phyloP scores from a whole-genome alignment of 1,140 invertebrate species.

The Daktulosphaira vitifoliae region DNA sequence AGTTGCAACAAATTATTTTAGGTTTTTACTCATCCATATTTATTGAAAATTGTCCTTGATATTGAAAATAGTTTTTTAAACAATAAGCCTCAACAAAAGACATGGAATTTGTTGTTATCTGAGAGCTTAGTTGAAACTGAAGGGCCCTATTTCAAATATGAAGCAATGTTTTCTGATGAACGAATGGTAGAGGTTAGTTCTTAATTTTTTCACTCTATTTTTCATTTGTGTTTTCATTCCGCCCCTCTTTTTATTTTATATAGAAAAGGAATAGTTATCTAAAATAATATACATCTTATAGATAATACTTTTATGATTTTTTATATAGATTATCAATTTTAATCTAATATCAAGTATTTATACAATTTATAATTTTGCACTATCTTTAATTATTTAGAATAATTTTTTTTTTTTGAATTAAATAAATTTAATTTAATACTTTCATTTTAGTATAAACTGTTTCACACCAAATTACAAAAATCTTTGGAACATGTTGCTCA shows the following conservation, averaged over 20 bases:
- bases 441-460: conserved; percentile 25
- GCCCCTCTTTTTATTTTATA: no score
- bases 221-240: no score
- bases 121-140: conserved; percentile 3
- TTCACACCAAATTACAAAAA: conserved; percentile 6
- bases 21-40: conserved; percentile 11
- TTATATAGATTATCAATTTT: no score
- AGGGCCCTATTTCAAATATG: conserved; percentile 14
- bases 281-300: no score
- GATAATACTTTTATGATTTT: no score
- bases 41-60: conserved; percentile 14
- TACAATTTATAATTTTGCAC: no score
- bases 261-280: no score
- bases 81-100: not conserved
- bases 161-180: conserved; percentile 16
- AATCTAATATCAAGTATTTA: no score
- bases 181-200: not conserved
- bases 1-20: no score
- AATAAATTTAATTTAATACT: no score
- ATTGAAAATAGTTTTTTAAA: not conserved
- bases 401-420: no score
- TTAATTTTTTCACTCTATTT: not conserved
- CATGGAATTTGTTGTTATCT: conserved; percentile 7
- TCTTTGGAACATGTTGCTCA: not conserved
- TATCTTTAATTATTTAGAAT: no score